Evolutionary conservation across 1,140 invertebrate genomes (phyloP), one percentile per base, ranked within the genome.

Genomic region (Campoletis sonorensis): DNA sequence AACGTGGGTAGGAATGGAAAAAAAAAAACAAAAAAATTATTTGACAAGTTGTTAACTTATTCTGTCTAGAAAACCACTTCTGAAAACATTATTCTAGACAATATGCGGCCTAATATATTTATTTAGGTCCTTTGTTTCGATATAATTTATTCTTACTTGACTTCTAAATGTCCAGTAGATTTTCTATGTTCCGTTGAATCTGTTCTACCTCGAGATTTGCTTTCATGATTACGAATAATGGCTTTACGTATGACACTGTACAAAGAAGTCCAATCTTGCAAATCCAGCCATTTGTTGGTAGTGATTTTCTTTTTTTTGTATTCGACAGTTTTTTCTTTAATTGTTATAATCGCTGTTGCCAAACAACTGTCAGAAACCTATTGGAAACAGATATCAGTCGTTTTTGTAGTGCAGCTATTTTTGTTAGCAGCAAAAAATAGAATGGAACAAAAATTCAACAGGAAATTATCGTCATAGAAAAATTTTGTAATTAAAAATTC

Each of bases 281-380:
- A 30, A 61, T 85, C 80, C n/a, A 89, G 82, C 88, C 88, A 89
- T 67, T 89, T 89, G 61, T 89, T 89, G 0, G 88, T 89, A 0
- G 51, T 81, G 21, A 88, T 79, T 54, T 84, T 85, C 70, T 81
- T 86, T 26, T 85, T 85, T 33, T 85, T 82, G 33, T 88, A 85
- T 54, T 86, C 87, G 2, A 89, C 85, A 3, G 77, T 85, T 78
- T 83, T 88, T 30, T 89, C 87, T 58, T 88, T 86, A 5, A 89
- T 85, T 13, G 87, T 89, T 23, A 89, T 84, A 16, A 89, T 85
- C 16, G 82, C 87, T 23, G 87, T 88, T 11, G 86, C 88, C 72
- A 86, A 40, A 64, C 86, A 89, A 81, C 84, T 80, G 7, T 89
- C 84, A 8, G 87, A 84, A 75, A 81, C 84, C 88, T 89, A 79